Conservation (phyloP, 2,113 vertebrate species). For the Trogon melanurus region DNA sequence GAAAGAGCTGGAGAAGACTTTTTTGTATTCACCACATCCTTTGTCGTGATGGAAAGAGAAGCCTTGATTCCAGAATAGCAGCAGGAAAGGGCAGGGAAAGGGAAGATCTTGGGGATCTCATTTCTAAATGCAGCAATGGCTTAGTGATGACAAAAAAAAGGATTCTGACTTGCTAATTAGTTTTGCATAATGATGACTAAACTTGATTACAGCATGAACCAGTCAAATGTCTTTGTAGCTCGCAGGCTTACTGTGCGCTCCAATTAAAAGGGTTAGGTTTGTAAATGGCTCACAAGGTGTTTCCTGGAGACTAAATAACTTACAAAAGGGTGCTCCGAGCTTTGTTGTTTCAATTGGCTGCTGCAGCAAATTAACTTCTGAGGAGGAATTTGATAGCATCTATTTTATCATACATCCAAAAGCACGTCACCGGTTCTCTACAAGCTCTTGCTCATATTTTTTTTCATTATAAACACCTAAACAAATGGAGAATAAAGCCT, state of each 20-base stretch:
- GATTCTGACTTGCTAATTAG: slow-evolving; percentile 59
- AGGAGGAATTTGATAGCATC: background rate
- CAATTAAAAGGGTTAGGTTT: background rate
- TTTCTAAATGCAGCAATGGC: slow-evolving; percentile 43
- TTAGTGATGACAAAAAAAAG: slow-evolving; percentile 29
- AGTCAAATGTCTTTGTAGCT: background rate
- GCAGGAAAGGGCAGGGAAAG: slow-evolving; percentile 50
- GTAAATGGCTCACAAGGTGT: background rate
- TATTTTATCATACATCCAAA: background rate
- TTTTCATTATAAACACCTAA: background rate
- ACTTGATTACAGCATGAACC: slow-evolving; percentile 25
- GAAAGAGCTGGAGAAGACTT: background rate
- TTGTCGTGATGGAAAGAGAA: slow-evolving; percentile 47
- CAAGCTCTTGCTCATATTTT: background rate
- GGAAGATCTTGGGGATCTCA: slow-evolving; percentile 46
- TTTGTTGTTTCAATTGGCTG: slow-evolving; percentile 3
- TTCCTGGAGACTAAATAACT: background rate
- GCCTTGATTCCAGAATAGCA: slow-evolving; percentile 49
- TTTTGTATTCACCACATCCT: slow-evolving; percentile 37
- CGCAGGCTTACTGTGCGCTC: background rate
- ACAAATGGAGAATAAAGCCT: slow-evolving; percentile 17
- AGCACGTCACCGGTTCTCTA: background rate
- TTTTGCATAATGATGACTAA: slow-evolving; percentile 68
- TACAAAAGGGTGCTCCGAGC: background rate
- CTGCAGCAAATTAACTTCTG: background rate